Percentiles rank a stretch among this genome's conserved stretches.
These are phyloP conservation scores for Coendou prehensilis DNA, from an alignment of 2,797 vertebrate genomes.

Conservation along the genomic window DNA sequence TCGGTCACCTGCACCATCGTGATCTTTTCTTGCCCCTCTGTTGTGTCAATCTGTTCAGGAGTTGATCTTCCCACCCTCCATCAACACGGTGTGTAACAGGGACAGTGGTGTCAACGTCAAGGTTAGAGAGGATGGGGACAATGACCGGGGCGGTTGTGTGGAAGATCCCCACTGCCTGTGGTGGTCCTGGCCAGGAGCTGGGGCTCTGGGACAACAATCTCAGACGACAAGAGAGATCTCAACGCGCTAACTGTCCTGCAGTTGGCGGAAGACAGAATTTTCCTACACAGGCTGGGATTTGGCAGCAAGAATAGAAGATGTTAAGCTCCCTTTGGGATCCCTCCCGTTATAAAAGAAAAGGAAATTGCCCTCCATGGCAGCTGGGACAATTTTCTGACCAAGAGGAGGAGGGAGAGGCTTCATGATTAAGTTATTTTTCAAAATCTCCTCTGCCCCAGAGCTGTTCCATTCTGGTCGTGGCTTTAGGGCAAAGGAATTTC, in stretches of 20 bases:
- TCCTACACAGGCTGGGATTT: accelerated
- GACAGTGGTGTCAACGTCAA: accelerated
- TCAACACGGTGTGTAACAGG: too few species aligned
- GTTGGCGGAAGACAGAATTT: accelerated
- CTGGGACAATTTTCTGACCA: background rate
- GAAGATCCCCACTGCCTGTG: background rate
- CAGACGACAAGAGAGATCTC: too few species aligned
- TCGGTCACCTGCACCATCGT: background rate
- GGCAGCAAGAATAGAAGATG: accelerated
- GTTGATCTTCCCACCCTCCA: background rate
- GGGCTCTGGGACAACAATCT: background rate
- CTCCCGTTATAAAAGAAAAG: background rate
- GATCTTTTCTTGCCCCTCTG: background rate
- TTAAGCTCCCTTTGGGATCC: accelerated
- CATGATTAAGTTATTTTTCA: background rate
- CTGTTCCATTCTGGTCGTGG: background rate
- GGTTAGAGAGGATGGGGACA: background rate
- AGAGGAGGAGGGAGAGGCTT: background rate
- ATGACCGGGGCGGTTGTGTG: background rate
- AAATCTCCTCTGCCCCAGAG: background rate
- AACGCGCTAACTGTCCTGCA: accelerated
- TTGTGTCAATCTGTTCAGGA: background rate
- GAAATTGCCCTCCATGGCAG: background rate
- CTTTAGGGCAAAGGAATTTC: background rate
- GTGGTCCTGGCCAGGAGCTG: background rate